A percentile compares a stretch with the other conserved stretches of the same genome.
Evolutionary conservation across 1,140 invertebrate genomes (phyloP).

Genomic region (Coenobita brevimanus): DNA sequence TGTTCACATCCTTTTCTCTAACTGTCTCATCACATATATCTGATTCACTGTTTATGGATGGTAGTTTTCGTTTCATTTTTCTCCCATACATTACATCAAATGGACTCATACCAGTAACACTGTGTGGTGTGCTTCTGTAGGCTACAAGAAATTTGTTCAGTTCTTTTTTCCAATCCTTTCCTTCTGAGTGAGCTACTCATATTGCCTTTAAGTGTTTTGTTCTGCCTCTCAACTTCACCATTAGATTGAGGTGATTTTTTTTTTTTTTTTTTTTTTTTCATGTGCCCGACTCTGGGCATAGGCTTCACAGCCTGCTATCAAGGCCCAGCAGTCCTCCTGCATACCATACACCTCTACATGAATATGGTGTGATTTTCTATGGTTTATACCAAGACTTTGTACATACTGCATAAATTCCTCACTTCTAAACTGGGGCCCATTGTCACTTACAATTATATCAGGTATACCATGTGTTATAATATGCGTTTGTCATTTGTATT

Average conservation of each 20-base stretch:
- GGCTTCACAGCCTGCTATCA: no score
- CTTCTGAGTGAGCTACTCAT: not conserved
- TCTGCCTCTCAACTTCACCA: not conserved
- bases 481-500: no score
- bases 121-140: not conserved
- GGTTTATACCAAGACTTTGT: not conserved
- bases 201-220: not conserved
- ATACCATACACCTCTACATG: no score
- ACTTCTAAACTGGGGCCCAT: not conserved
- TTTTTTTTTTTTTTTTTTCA: no score
- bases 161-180: conserved; percentile 17
- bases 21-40: conserved; percentile 1
- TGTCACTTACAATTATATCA: not conserved
- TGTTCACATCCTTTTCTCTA: not conserved
- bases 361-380: not conserved
- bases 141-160: not conserved
- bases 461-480: no score
- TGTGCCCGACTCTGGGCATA: no score
- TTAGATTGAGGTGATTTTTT: not conserved
- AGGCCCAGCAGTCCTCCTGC: no score
- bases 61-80: conserved; percentile 2
- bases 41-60: not conserved
- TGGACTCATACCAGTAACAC: not conserved
- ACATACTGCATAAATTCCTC: not conserved
- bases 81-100: not conserved